A percentile compares a stretch with the other conserved stretches of the same genome.
These are phyloP conservation scores for Phasia obesa DNA, from an alignment of 2,888 invertebrate genomes.

Conservation along the genomic window DNA sequence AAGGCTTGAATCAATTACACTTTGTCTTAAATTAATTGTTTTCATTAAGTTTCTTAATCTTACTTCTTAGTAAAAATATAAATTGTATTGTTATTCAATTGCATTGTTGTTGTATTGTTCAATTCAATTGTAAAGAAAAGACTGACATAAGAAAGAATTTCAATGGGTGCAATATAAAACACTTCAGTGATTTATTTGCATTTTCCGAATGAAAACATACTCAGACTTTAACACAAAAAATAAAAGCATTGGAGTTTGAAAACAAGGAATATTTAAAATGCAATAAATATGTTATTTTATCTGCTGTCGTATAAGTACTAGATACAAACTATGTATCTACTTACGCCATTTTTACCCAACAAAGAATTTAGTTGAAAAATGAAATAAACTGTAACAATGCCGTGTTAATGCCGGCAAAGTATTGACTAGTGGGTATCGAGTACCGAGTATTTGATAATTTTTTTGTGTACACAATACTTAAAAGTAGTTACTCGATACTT, in stretches of 20 bases:
- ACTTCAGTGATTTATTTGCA: slow-evolving; percentile 60
- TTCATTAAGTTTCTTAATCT: slow-evolving; percentile 16
- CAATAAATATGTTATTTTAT: slow-evolving; percentile 32
- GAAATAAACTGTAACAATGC: too few species aligned
- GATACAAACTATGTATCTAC: neutral
- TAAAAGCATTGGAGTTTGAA: neutral
- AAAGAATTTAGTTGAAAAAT: neutral
- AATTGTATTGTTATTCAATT: slow-evolving; percentile 15
- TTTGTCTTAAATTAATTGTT: neutral
- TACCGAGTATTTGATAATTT: too few species aligned
- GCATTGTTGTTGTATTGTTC: too few species aligned
- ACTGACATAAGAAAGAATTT: slow-evolving; percentile 10
- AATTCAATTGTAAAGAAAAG: slow-evolving; percentile 3
- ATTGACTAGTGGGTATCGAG: too few species aligned
- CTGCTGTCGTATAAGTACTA: neutral
- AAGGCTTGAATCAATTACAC: neutral
- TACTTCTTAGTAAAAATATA: slow-evolving; percentile 2
- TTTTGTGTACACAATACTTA: too few species aligned
- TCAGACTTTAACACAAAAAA: slow-evolving; percentile 1
- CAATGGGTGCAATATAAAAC: slow-evolving; percentile 41
- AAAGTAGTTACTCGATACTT: too few species aligned
- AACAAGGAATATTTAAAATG: slow-evolving; percentile 33
- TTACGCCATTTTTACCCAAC: slow-evolving; percentile 22
- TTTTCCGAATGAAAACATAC: slow-evolving; percentile 24
- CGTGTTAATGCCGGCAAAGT: too few species aligned